Base-by-base conservation (phyloP, 1,140 invertebrate genomes). In the Lasaia peninsularis region DNA sequence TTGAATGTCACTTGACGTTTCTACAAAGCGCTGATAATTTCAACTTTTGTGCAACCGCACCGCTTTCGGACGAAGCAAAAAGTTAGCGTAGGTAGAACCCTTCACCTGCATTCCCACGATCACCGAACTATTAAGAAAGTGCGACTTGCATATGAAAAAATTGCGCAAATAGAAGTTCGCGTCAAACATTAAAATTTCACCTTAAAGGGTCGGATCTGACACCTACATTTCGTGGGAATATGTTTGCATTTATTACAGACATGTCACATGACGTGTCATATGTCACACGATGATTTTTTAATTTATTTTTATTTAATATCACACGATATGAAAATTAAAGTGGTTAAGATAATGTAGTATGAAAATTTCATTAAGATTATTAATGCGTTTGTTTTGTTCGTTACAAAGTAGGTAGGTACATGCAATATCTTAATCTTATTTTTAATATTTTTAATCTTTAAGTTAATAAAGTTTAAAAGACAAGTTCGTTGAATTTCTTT, bases 101-200 rank as follows among this genome's bases (percentile, higher is more conserved):
- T 48, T 48, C 40, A 86, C 83, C 81, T 88, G 83, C 85, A 78
- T 86, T 88, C 85, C 85, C 85, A 88, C 85, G 85, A 71, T 73
- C 63, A 62, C 56, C 34, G 49, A 54, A 32, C 37, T 50, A 62
- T 53, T 67, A 80, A 88, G 81, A 86, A 88, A 88, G 85, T 84
- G 68, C 67, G 69, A 73, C 62, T 65, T 58, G 71, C 67, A 35
- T 60, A 55, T 76, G 83, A 80, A 85, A 85, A 78, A 57, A 60
- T 87, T 88, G 85, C 80, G 80, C 85, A 88, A 88, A 82, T 71
- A 78, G 69, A 78, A 72, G 74, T 81, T 75, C 58, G 75, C 74
- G 76, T 80, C 69, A 80, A 86, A 86, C 80, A 86, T 85, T 87
- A 51, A 72, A 78, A 83, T 83, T 77, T 82, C 56, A 69, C 63